A percentile compares a stretch with the other conserved stretches of the same genome.
These are phyloP conservation scores for Aphelenchoides fujianensis DNA, from an alignment of 1,140 invertebrate species.

Conservation along the genomic window DNA sequence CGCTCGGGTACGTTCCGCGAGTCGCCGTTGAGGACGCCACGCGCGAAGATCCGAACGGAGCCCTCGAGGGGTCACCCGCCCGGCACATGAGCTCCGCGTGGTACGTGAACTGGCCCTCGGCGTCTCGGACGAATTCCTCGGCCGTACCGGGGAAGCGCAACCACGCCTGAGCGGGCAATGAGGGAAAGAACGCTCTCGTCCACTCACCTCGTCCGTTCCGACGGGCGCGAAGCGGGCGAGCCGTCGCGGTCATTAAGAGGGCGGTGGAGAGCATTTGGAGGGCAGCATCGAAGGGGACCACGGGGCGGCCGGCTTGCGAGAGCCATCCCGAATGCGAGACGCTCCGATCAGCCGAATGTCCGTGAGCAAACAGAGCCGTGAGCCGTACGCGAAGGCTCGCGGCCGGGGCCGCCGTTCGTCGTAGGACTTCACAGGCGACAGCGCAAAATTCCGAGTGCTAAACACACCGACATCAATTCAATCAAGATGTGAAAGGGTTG, in stretches of 20 bases:
- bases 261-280: constrained; percentile 25
- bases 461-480: background rate
- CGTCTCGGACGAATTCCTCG: background rate
- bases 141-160: constrained; percentile 7
- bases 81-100: constrained; percentile 1
- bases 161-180: too few relatives aligned
- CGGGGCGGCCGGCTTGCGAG: background rate
- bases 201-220: constrained; percentile 2
- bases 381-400: constrained; percentile 28
- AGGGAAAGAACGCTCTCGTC: too few relatives aligned
- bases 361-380: constrained; percentile 9
- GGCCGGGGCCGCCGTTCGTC: constrained; percentile 24
- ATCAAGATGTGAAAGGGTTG: too few relatives aligned
- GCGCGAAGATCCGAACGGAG: constrained; percentile 2
- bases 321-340: background rate
- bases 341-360: constrained; percentile 16
- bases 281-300: constrained; percentile 33
- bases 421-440: constrained; percentile 19
- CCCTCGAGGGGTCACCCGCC: constrained; percentile 17
- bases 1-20: constrained; percentile 4
- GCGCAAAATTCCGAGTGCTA: too few relatives aligned
- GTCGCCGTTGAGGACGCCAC: background rate
- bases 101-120: background rate
- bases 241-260: constrained; percentile 14
- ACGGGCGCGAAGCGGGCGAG: constrained; percentile 18